Conservation (phyloP, 2,888 invertebrate species). For the Phengaris alcon region DNA sequence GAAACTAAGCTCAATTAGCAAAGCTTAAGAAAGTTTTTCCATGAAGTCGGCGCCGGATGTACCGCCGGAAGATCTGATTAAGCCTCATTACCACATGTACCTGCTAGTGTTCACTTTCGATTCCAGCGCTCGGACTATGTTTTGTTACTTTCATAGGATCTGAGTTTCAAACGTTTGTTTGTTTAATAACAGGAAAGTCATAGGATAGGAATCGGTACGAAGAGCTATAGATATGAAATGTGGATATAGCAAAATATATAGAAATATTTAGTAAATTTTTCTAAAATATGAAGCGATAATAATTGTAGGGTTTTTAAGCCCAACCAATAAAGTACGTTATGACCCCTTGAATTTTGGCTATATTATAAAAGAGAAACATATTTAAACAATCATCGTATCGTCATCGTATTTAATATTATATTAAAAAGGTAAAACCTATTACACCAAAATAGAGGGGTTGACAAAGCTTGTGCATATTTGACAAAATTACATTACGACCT, state of each 20-base stretch:
- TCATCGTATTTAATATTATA: neutral
- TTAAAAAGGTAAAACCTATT: neutral
- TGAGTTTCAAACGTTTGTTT: neutral
- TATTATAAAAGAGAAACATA: no score
- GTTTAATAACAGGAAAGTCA: neutral
- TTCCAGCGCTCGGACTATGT: constrained; percentile 34
- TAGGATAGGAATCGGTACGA: neutral
- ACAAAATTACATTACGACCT: neutral
- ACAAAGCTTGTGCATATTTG: neutral
- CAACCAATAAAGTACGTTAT: no score
- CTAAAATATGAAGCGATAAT: no score
- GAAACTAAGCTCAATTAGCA: no score
- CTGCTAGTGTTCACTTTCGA: constrained; percentile 51
- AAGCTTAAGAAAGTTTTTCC: constrained; percentile 6
- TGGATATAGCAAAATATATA: no score
- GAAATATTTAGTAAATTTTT: no score
- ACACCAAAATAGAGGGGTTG: neutral
- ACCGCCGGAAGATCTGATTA: constrained; percentile 64
- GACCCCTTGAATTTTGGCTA: no score
- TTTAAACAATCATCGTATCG: no score
- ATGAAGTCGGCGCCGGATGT: constrained; percentile 46
- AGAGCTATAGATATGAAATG: neutral
- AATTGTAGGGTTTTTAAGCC: no score
- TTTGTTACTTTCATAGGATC: constrained; percentile 34
- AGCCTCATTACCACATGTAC: constrained; percentile 54